Conservation (phyloP, 2,113 vertebrate species). For the Microtus oregoni region DNA sequence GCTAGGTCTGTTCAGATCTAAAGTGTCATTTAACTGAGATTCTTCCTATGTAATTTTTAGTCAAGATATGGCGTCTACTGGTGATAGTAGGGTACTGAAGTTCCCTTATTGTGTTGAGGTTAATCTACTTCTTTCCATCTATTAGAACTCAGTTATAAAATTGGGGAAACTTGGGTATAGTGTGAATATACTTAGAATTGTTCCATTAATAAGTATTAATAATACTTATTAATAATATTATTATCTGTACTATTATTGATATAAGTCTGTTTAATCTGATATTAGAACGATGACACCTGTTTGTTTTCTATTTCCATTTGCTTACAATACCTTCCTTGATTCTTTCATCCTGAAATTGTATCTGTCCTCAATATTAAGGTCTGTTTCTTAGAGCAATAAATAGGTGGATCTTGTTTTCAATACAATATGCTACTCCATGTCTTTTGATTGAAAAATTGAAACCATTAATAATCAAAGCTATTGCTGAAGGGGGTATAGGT, state of each 20-base stretch:
- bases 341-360: background rate
- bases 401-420: background rate
- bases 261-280: background rate
- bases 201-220: background rate
- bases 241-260: background rate
- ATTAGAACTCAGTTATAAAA: background rate
- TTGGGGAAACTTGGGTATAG: background rate
- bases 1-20: background rate
- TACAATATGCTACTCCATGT: background rate
- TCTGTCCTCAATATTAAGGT: background rate
- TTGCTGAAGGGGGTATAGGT: background rate
- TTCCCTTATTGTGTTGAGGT: background rate
- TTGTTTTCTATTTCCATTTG: background rate
- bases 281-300: background rate
- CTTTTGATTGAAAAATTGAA: background rate
- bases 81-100: background rate
- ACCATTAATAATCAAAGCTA: background rate
- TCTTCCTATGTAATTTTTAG: background rate
- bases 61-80: background rate
- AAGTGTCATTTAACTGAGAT: background rate
- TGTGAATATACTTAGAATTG: background rate
- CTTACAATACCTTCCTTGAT: background rate
- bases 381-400: background rate
- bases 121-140: background rate
- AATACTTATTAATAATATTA: too few species aligned